Evolutionary conservation across 2,113 vertebrate genomes (phyloP), one percentile per base, ranked within the genome.

Genomic region (Willisornis vidua): DNA sequence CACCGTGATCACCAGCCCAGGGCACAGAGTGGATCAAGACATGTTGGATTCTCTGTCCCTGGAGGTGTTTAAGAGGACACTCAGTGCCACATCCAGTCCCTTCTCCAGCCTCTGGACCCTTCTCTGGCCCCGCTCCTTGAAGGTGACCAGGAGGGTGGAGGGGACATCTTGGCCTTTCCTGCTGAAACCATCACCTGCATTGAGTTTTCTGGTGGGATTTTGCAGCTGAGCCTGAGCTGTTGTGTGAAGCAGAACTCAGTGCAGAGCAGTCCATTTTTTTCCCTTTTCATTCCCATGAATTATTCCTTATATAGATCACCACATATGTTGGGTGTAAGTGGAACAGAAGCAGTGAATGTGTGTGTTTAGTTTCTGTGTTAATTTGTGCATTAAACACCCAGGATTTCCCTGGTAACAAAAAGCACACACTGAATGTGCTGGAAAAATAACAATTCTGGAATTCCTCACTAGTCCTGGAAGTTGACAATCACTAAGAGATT

Each of bases 231-330:
- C 13, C 33, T 1, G 2, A 48, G 14, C 10, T 48, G 20, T 7
- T 51, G 45, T 7, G 25, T 35, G 35, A 26, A 62, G 62, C 78
- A 68, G 54, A 41, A 18, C 71, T 83, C 55, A 9, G 24, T 7
- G 3, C 59, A 35, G 55, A 33, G 19, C 1, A 55, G 39, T 7
- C 28, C 23, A 6, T 29, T 35, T 54, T 17, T 26, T 20, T 46
- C 0, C 15, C 4, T 61, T 72, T 46, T 58, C 6, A 16, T 61
- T 66, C 26, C 33, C 0, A 0, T 80, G 33, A 73, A n/a, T 65
- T 65, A 65, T 88, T 88, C 63, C 22, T 51, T 61, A 3, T 3
- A 2, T 33, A 4, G n/a, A 61, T 52, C 24, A 35, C 61, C 46
- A 22, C 13, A 20, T 48, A 0, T 45, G 14, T 39, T 65, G 43